A percentile compares a stretch with the other conserved stretches of the same genome.
Conservation (phyloP, 2,797 vertebrate species). For the Pangasius larnaudii region DNA sequence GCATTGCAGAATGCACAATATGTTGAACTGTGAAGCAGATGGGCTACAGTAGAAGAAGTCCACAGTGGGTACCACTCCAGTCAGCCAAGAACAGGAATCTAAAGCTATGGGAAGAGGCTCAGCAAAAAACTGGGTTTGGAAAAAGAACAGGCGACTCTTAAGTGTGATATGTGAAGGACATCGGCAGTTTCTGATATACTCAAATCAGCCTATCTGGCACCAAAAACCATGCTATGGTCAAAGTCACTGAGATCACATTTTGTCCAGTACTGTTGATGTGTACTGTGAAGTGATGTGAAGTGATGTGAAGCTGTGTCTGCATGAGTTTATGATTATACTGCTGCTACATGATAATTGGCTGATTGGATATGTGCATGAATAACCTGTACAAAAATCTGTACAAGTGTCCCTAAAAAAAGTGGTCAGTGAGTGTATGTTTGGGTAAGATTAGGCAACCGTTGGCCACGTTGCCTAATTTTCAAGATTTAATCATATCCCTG, state of each 20-base stretch:
- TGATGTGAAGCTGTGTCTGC: not conserved
- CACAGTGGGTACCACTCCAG: not conserved
- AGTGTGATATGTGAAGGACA: not conserved
- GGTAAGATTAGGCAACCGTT: not conserved
- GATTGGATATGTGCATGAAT: not conserved
- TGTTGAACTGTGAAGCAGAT: not conserved
- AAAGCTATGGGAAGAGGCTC: not conserved
- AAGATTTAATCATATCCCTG: constrained; percentile 38
- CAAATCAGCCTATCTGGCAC: not conserved
- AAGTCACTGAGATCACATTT: not conserved
- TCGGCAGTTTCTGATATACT: not conserved
- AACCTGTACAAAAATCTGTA: not conserved
- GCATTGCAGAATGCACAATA: not conserved
- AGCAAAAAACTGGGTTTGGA: not conserved
- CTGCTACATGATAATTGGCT: not conserved
- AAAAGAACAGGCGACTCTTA: not conserved
- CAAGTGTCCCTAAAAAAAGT: not conserved
- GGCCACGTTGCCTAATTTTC: constrained; percentile 42
- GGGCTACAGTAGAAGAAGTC: not conserved
- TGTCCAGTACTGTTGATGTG: not conserved
- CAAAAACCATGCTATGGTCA: not conserved
- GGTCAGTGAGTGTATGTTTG: not conserved
- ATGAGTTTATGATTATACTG: not conserved
- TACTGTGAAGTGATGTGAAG: too few species aligned
- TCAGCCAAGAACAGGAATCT: not conserved